Evolutionary conservation across 2,113 vertebrate genomes (phyloP), one percentile per base, ranked within the genome.

Genomic region (Gymnobelideus leadbeateri): DNA sequence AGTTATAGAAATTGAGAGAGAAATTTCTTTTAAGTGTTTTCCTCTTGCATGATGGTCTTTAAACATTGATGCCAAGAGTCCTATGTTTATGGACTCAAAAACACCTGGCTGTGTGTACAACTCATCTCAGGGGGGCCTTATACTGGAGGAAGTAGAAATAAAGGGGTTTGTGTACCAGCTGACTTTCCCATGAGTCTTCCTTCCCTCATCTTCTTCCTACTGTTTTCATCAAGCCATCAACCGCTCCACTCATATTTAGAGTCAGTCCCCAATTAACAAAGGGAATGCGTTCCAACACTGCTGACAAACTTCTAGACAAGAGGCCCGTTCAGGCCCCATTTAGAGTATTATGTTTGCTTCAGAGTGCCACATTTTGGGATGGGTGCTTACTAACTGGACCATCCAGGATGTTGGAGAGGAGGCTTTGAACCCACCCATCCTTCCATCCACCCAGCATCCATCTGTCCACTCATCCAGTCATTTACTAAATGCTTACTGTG

Each of bases 121-220:
- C 49, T 90, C 93, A 46, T 96, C 94, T 92, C 55, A 91, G 93
- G 91, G 55, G 92, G 50, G 93, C 95, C 52, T 93, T 55, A 91
- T 97, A 91, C 91, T 96, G 61, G 93, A 96, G 94, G 97, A 97
- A 95, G 91, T 94, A 95, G 23, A 51, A 99, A 99, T 99, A 99
- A 99, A 99, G 89, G 93, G 26, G 95, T 98, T 97, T 94, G 95
- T 97, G 91, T 91, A 98, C 93, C 51, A 94, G 90, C 93, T 97
- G 92, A 94, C 26, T 54, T 96, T 21, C 89, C 95, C 93, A 19
- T 21, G 95, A 93, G 89, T 50, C 2, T 97, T 97, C 92, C 68
- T 94, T 95, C 95, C 92, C 94, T 54, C 77, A 47, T 57, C 92
- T 97, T 89, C 94, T 47, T 94, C 43, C 31, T 50, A 24, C 50